phyloP scores from a whole-genome alignment of 2,888 invertebrate genomes.

The Oscheius myriophilus region DNA sequence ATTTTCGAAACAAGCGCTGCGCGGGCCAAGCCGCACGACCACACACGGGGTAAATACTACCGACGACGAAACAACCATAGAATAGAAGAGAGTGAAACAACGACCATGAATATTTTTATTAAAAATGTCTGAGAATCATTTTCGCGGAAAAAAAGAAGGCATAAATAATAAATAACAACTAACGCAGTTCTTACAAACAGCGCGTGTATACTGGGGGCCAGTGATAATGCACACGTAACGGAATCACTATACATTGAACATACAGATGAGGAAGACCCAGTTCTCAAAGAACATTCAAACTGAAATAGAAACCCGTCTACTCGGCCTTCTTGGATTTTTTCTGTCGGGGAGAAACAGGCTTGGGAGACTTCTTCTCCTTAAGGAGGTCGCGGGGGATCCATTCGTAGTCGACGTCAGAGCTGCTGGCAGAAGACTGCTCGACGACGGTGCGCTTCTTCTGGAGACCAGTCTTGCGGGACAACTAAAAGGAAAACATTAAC shows the following conservation, averaged over 20 bases:
- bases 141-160: slow-evolving; percentile 10
- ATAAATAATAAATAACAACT: neutral
- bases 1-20: slow-evolving; percentile 1
- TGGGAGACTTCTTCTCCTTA: slow-evolving; percentile 61
- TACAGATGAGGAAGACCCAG: slow-evolving; percentile 2
- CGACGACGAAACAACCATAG: neutral
- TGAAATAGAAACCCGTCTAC: slow-evolving; percentile 33
- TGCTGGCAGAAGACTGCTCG: slow-evolving; percentile 89
- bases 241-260: slow-evolving; percentile 13
- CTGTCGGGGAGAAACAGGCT: slow-evolving; percentile 57
- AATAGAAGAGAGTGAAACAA: neutral
- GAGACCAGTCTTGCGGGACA: slow-evolving; percentile 65
- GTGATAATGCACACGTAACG: slow-evolving; percentile 16
- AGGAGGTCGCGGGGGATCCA: slow-evolving; percentile 89
- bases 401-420: slow-evolving; percentile 89
- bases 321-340: slow-evolving; percentile 61
- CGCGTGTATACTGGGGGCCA: neutral
- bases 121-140: neutral
- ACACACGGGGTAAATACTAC: neutral
- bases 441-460: slow-evolving; percentile 53
- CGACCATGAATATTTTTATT: neutral
- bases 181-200: neutral
- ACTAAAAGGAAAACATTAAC: slow-evolving; percentile 42
- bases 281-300: neutral
- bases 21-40: neutral